Percentiles rank a stretch among this genome's conserved stretches.
phyloP scores from a whole-genome alignment of 92 coral and sea anemone species.

The Epizoanthus fatuus region DNA sequence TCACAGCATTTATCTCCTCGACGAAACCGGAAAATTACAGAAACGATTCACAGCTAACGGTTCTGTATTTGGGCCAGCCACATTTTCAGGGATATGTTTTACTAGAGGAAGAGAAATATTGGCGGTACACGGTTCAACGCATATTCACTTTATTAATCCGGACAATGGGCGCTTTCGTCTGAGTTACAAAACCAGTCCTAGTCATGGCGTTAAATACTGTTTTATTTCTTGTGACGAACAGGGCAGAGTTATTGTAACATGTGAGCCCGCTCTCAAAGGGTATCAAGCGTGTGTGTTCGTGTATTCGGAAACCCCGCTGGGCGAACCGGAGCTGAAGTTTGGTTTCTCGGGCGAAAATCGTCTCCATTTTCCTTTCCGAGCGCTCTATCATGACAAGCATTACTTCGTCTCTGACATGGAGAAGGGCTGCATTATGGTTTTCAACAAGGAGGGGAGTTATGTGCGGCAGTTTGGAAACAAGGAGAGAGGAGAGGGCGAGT shows the following conservation, averaged over 20 bases:
- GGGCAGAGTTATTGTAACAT: slow-evolving; percentile 82
- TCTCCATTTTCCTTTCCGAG: slow-evolving; percentile 87
- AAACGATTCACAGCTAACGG: slow-evolving; percentile 70
- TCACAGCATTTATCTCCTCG: slow-evolving; percentile 77
- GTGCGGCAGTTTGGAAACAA: slow-evolving; percentile 81
- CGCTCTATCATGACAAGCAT: slow-evolving; percentile 73
- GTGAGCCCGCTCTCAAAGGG: slow-evolving; percentile 85
- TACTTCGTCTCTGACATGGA: slow-evolving; percentile 94
- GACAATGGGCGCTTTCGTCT: slow-evolving; percentile 82
- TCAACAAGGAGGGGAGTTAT: slow-evolving; percentile 69
- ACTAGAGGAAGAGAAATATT: slow-evolving; percentile 73
- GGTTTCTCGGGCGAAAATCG: slow-evolving; percentile 77
- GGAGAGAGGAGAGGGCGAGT: slow-evolving; percentile 60
- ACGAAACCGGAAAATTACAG: slow-evolving; percentile 69
- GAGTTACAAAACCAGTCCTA: slow-evolving; percentile 79
- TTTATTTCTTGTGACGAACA: slow-evolving; percentile 73
- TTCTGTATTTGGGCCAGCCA: slow-evolving; percentile 67
- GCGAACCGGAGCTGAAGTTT: slow-evolving; percentile 88
- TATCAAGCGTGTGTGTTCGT: slow-evolving; percentile 87
- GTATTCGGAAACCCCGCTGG: slow-evolving; percentile 83
- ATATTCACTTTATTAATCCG: slow-evolving; percentile 76
- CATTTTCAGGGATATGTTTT: slow-evolving; percentile 88
- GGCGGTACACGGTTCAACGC: slow-evolving; percentile 87
- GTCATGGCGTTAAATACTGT: slow-evolving; percentile 84
- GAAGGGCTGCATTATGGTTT: slow-evolving; percentile 89